phyloP scores from a whole-genome alignment of 92 coral and sea anemone species.

The Porites evermanni region DNA sequence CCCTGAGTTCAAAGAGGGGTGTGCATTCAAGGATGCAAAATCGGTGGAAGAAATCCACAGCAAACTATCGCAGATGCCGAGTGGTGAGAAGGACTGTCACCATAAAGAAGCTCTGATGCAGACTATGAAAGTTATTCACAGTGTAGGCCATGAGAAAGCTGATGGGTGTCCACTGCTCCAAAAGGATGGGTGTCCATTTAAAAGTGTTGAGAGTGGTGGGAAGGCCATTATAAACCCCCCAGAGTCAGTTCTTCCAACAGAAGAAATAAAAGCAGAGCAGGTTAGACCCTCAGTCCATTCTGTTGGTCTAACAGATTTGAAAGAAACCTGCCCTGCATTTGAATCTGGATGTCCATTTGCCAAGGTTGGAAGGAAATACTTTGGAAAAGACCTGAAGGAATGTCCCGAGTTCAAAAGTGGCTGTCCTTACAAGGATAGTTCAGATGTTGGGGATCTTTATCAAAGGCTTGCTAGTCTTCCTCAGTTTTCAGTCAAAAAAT shows the following conservation, averaged over 20 bases:
- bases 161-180: slow-evolving; percentile 84
- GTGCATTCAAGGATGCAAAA: slow-evolving; percentile 89
- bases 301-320: slow-evolving; percentile 57
- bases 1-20: slow-evolving; percentile 95
- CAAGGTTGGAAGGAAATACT: slow-evolving; percentile 42
- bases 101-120: slow-evolving; percentile 83
- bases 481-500: slow-evolving; percentile 65
- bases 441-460: slow-evolving; percentile 76
- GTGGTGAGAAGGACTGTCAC: slow-evolving; percentile 61
- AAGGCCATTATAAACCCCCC: slow-evolving; percentile 75
- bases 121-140: slow-evolving; percentile 88
- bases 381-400: slow-evolving; percentile 45
- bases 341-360: slow-evolving; percentile 85
- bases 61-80: slow-evolving; percentile 86
- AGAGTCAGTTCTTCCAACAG: slow-evolving; percentile 65
- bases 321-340: slow-evolving; percentile 86
- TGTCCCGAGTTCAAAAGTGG: slow-evolving; percentile 94
- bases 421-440: slow-evolving; percentile 88
- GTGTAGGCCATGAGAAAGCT: slow-evolving; percentile 77
- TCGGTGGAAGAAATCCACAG: slow-evolving; percentile 81
- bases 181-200: slow-evolving; percentile 91
- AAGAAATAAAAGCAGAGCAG: slow-evolving; percentile 19
- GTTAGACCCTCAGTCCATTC: background rate
- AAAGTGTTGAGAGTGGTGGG: slow-evolving; percentile 80
- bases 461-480: slow-evolving; percentile 79